phyloP scores from a whole-genome alignment of 2,113 vertebrate species.

The Conger conger region DNA sequence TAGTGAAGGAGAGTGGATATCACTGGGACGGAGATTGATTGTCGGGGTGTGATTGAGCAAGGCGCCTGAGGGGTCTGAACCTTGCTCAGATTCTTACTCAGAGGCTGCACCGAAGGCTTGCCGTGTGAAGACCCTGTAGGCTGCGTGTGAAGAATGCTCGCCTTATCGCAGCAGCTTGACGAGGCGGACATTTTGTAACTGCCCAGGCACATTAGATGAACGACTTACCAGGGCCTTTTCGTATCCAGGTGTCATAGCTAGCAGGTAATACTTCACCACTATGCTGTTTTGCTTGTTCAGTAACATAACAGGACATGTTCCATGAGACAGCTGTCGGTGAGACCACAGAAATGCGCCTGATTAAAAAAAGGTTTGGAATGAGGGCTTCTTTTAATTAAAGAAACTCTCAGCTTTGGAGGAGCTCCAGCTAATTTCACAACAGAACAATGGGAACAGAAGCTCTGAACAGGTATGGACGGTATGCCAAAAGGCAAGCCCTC shows the following conservation, averaged over 20 bases:
- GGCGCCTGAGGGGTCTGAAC: not conserved
- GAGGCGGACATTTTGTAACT: conserved; percentile 55
- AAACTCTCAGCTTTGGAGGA: conserved; percentile 46
- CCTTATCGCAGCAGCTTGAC: conserved; percentile 49
- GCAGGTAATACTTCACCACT: conserved; percentile 36
- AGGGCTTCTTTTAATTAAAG: conserved; percentile 65
- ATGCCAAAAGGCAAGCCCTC: conserved; percentile 43
- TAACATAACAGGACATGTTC: conserved; percentile 53
- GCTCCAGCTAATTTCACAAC: conserved; percentile 56
- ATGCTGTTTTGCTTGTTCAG: conserved; percentile 59
- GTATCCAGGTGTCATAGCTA: conserved; percentile 58
- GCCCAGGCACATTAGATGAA: conserved; percentile 61
- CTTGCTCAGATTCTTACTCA: not conserved
- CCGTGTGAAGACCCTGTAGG: not conserved
- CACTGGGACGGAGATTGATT: not conserved
- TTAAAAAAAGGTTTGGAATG: conserved; percentile 54
- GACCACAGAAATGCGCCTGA: conserved; percentile 39
- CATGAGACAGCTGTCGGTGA: conserved; percentile 52
- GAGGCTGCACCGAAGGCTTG: not conserved
- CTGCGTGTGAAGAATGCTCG: conserved; percentile 46
- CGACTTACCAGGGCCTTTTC: conserved; percentile 49
- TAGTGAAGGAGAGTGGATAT: conserved; percentile 59
- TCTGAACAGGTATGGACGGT: conserved; percentile 46
- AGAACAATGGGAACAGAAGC: conserved; percentile 54
- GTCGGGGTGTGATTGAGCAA: not conserved